Conservation (phyloP, 1,140 invertebrate genomes). For the Drosophila albomicans region DNA sequence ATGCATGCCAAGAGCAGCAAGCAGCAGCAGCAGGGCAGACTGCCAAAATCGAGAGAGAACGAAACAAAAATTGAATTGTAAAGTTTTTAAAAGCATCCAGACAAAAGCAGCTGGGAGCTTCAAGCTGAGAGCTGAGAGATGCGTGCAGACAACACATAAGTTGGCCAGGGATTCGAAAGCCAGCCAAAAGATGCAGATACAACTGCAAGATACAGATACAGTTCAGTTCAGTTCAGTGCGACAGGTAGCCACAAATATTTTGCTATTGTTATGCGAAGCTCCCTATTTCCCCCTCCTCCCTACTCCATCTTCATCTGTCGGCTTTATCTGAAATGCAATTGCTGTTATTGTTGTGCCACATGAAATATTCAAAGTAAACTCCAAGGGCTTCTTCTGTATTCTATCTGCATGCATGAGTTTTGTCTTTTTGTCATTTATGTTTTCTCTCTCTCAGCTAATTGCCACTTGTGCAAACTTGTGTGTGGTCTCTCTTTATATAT, state of each 20-base stretch:
- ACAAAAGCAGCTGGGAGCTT: constrained; percentile 54
- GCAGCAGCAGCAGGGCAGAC: constrained; percentile 39
- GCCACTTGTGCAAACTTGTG: constrained; percentile 61
- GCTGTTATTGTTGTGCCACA: constrained; percentile 49
- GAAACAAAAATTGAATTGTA: constrained; percentile 75
- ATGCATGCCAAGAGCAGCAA: constrained; percentile 68
- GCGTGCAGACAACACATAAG: constrained; percentile 46
- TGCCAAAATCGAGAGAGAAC: constrained; percentile 53
- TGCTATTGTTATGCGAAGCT: constrained; percentile 29
- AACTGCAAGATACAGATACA: constrained; percentile 19
- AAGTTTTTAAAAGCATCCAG: constrained; percentile 75
- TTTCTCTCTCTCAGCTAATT: constrained; percentile 61
- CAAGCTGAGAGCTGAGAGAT: constrained; percentile 30
- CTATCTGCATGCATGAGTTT: constrained; percentile 47
- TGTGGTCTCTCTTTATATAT: background rate
- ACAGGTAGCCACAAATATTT: constrained; percentile 56
- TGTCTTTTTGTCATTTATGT: constrained; percentile 23
- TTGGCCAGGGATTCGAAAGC: constrained; percentile 46
- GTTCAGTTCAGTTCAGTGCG: background rate
- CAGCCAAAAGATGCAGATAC: constrained; percentile 21
- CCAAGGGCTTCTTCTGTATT: constrained; percentile 41
- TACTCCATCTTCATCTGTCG: background rate
- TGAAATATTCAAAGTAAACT: constrained; percentile 74
- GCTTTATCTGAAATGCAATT: constrained; percentile 50
- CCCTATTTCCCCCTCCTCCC: too few relatives aligned